Base-by-base conservation (phyloP, 2,888 invertebrate genomes). In the Ormyrus thymus region DNA sequence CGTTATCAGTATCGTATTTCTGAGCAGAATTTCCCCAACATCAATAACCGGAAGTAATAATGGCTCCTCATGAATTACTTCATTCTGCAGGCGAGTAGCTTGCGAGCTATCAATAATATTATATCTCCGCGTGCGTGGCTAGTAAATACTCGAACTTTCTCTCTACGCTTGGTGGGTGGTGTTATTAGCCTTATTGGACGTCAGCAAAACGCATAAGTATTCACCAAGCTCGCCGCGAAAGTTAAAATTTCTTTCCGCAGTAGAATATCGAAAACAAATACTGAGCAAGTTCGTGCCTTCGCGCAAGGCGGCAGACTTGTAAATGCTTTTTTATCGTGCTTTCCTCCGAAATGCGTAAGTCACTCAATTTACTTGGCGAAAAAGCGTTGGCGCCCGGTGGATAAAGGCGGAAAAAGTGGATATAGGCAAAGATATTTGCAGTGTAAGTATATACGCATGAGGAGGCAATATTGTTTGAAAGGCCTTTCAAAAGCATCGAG, bases 31-130 rank as follows among this genome's bases (percentile, higher is more conserved):
- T 78, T 73, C 73, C 59, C 55, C 76, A 62, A 76, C 78, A 74
- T 81, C 78, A 76, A 79, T 81, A 81, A 78, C 76, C 78, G 78
- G 78, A 81, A 78, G 81, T 81, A 78, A 76, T 76, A 76, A 78
- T 75, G 70, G 81, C 71, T 76, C 48, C 78, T 75, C 73, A 74
- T 76, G 81, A 81, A 81, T 76, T 79, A 76, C 81, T 81, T 76
- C 73, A 76, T 80, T 78, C 78, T 72, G 59, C 53, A 76, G 29
- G 66, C 75, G 11, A 58, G 69, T 58, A 77, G 55, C 75, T 56
- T 56, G 68, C 66, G 48, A 77, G 77, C 71, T 71, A 80, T 80
- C 77, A 78, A 75, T 80, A 77, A 76, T 77, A 77, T 66, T 74
- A 73, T 77, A 77, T 75, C 74, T 66, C 29, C 10, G 55, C 56